Base-by-base conservation (phyloP, 2,888 invertebrate genomes). In the Aethes cnicana region DNA sequence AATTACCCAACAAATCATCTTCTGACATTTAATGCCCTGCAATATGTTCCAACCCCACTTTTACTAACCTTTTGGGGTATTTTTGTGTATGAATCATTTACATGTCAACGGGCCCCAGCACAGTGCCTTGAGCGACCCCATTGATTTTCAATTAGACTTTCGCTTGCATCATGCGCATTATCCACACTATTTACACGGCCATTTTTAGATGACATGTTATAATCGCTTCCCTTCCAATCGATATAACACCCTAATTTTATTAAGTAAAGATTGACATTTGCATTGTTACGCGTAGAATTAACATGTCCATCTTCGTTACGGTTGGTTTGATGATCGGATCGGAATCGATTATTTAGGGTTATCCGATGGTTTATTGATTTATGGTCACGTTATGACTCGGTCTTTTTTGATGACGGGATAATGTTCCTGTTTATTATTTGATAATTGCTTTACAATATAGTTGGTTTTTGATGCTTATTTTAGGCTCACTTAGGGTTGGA, bases 101-200 rank as follows among this genome's bases (percentile, higher is more conserved):
- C 77, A 84, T 83, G 73, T 68, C 74, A 75, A 68, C 68, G 77
- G 84, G 81, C 48, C 72, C 72, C 47, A 73, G 64, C 60, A 62
- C 62, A 62, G 61, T 64, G 64, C 85, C 77, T 67, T 72, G 74
- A 58, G 68, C 68, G 62, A 70, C 72, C 72, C 74, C 84, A 87
- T 84, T 84, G 88, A 87, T 89, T 88, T 88, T 88, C 88, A 87
- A 89, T 89, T 88, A 86, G 84, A 85, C 80, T 81, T 84, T 78
- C 83, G 75, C 81, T 81, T 74, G 78, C 81, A 83, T 81, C 82
- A 81, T 81, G 67, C 74, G 73, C 76, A 85, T 89, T 88, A 86
- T 85, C 75, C 78, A 84, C 83, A 84, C 77, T 86, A 77, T 87
- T 89, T 88, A 89, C 77, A 85, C 79, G 84, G 76, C 67, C 68